Base-by-base conservation (phyloP, 1,140 invertebrate species). In the Fopius arisanus region DNA sequence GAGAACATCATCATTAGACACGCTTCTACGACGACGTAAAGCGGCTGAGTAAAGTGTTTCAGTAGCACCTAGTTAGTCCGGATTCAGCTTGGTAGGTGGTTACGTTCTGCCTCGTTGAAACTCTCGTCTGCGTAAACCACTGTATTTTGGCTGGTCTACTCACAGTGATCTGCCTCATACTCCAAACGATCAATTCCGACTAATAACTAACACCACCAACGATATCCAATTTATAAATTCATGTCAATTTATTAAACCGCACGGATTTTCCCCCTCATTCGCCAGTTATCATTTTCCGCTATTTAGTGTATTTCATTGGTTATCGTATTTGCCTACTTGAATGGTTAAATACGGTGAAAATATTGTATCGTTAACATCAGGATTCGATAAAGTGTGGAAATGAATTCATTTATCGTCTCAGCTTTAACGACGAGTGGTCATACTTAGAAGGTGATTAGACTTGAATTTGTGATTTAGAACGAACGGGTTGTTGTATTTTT, bases 91-190 rank as follows among this genome's bases (percentile, higher is more conserved):
- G 43, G 59, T 40, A 19, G 28, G 41, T 68, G 66, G 66, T 59
- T 73, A 71, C 69, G 75, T 73, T 76, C 75, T 73, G 68, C 75
- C 71, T 76, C 68, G 68, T 70, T 74, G 72, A 23, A 74, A 74
- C 51, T 77, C 54, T 26, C 23, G 54, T 26, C 54, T 59, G 67
- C 66, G 69, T 41, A 69, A 71, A 72, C 51, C 29, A 67, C 51
- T 43, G 48, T 31, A 59, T 59, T 67, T 41, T 62, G 14, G 26
- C 54, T 31, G 26, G 29, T 23, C 26, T 43, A 23, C 28, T 66
- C 16, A 66, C 37, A 66, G 33, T 31, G 63, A 66, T 66, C 54
- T 59, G 3, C 28, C 37, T 19, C 33, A 37, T 37, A 14, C 19
- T 59, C 26, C 21, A 59, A 59, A 28, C 23, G 23, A 40, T 31